Percentiles rank a stretch among this genome's conserved stretches.
Evolutionary conservation across 2,113 vertebrate genomes (phyloP).

Genomic region (Helogale parvula): DNA sequence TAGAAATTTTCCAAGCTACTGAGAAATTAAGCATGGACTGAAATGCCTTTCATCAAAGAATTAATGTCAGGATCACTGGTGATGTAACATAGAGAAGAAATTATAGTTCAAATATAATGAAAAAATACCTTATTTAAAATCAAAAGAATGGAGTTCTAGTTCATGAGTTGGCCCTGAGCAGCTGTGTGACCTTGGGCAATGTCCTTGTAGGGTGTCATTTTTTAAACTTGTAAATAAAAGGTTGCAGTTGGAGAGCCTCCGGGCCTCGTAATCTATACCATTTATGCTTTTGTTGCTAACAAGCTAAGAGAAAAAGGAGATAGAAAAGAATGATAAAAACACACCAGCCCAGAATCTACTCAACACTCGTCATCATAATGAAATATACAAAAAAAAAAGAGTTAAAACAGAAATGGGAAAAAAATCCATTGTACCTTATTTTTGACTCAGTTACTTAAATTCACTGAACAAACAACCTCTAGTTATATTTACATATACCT

Average conservation of each 20-base stretch:
- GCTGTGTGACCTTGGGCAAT: background rate
- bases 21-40: conserved; percentile 40
- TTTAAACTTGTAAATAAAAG: background rate
- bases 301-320: background rate
- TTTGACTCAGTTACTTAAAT: conserved; percentile 50
- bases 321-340: background rate
- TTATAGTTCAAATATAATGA: background rate
- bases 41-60: background rate
- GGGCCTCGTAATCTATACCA: background rate
- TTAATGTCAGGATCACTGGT: background rate
- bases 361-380: background rate
- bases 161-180: background rate
- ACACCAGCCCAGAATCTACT: background rate
- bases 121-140: background rate
- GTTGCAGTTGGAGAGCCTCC: background rate
- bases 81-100: background rate
- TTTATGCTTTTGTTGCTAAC: background rate
- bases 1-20: conserved; percentile 14
- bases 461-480: conserved; percentile 3
- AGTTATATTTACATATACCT: conserved; percentile 44
- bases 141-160: conserved; percentile 7
- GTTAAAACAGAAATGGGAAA: background rate
- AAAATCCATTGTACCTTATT: background rate
- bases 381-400: background rate
- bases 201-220: background rate